Base-by-base conservation (phyloP, 2,113 vertebrate genomes). In the Zosterops lateralis region DNA sequence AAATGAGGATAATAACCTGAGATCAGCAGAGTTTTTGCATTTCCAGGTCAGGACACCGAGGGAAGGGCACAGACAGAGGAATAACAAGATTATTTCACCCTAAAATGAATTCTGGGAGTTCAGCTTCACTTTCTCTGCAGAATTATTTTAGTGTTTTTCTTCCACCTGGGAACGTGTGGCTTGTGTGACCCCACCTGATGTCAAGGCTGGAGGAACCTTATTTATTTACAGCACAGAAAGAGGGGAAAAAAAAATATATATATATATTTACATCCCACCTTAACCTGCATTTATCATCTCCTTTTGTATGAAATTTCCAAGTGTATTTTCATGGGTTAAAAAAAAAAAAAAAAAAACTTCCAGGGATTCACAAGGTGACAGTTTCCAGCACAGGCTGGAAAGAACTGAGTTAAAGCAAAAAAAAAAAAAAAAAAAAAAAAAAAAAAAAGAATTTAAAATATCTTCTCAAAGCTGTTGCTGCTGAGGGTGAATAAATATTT, bases 101-200 rank as follows among this genome's bases (percentile, higher is more conserved):
- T 13, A 8, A 28, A 71, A 36, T 5, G 17, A 14, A 31, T 12
- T 0, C 48, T 51, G 50, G 48, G 44, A 48, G 22, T 15, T 9
- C 40, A 1, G 5, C 5, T 17, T 28, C 34, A 2, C 6, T 21
- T 67, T 5, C 67, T 57, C 26, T 28, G 25, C 9, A 1, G 17
- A 64, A 58, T 18, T 53, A 3, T 16, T 31, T 45, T 1, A 12
- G 9, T 8, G 7, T 32, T 73, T 34, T 34, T 48, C 28, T 32
- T 77, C 40, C 65, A 60, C 6, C 40, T 62, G 2, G 32, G 50
- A 11, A 7, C 0, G 3, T 0, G 9, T 8, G 42, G 9, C 13
- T 42, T 29, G 7, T 7, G 42, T 9, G 73, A 17, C 17, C 17
- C 7, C 79, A 12, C 5, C 57, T 19, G 16, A 73, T 9, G 54